Percentiles rank a stretch among this genome's conserved stretches.
Evolutionary conservation across 2,888 invertebrate species (phyloP).

Genomic region (Aspidiotus destructor): DNA sequence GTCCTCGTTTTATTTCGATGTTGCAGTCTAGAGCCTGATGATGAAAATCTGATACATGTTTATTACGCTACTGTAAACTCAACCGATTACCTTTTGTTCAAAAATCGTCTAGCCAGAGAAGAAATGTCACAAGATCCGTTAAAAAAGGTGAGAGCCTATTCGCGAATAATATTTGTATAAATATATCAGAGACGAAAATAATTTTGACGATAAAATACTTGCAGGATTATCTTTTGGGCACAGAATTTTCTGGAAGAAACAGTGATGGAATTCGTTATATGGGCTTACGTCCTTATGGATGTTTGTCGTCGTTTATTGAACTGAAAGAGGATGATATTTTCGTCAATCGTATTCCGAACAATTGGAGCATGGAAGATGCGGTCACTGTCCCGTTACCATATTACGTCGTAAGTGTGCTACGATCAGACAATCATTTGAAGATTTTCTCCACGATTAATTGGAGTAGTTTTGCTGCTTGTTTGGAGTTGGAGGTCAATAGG

Average conservation of each 20-base stretch:
- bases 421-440: no score
- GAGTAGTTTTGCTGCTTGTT: no score
- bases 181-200: neutral
- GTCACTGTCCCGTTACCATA: conserved; percentile 49
- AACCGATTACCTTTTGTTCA: conserved; percentile 16
- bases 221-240: conserved; percentile 34
- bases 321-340: conserved; percentile 39
- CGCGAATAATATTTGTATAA: neutral
- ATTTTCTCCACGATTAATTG: no score
- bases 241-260: conserved; percentile 33
- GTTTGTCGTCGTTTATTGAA: conserved; percentile 32
- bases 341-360: conserved; percentile 45
- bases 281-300: conserved; percentile 37
- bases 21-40: neutral
- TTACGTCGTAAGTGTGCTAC: conserved; percentile 40
- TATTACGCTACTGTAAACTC: conserved; percentile 24
- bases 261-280: conserved; percentile 37
- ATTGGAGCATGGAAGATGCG: conserved; percentile 48
- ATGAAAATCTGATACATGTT: conserved; percentile 15
- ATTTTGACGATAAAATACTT: neutral
- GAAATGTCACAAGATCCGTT: neutral
- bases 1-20: neutral
- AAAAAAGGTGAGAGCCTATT: conserved; percentile 1
- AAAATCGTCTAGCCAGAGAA: conserved; percentile 12
- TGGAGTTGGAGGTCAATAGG: no score